Evolutionary conservation across 30 jellyfish, hydroid and myxozoan genomes (phyloP), one percentile per base, ranked within the genome.

Genomic region (Aurelia aurita): DNA sequence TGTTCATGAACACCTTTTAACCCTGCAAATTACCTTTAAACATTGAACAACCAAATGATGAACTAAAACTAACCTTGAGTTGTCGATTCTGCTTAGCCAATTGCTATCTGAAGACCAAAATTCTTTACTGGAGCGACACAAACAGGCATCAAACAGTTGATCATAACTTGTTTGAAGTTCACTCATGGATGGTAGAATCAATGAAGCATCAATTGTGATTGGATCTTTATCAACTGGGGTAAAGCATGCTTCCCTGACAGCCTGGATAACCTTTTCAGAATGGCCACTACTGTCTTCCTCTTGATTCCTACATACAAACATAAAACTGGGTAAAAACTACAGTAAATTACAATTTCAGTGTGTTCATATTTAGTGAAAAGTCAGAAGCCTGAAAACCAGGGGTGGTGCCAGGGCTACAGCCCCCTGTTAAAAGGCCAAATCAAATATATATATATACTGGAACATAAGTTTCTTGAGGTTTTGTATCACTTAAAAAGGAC

Each of bases 81-180:
- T 57, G 43, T 92, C 98, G 31, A 92, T 65, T 58, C 66, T 78
- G 59, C 94, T 71, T 0, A 92, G 68, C 98, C 98, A 92, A 43
- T 86, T 29, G 32, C 89, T 46, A 68, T 92, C 98, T 62, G 97
- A 46, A 26, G 95, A 21, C 98, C 98, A 92, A 60, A 70, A 92
- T 22, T 87, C 98, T 66, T 87, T 87, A 51, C 80, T 68, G 11
- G 98, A 66, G 46, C 74, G 97, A 57, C 89, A 85, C 25, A 76
- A 54, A 61, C 97, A 86, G 35, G 89, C 70, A 43, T 81, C 91
- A 57, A 61, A 51, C 69, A 92, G 60, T 18, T 66, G 62, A 15
- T 44, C 58, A 57, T 77, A 87, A 63, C 98, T 81, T 11, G 81
- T 61, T 23, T 87, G 89, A 62, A 92, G 77, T 55, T 92, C 91